Evolutionary conservation across 2,113 vertebrate genomes (phyloP).

Genomic region (Puffinus mauretanicus): DNA sequence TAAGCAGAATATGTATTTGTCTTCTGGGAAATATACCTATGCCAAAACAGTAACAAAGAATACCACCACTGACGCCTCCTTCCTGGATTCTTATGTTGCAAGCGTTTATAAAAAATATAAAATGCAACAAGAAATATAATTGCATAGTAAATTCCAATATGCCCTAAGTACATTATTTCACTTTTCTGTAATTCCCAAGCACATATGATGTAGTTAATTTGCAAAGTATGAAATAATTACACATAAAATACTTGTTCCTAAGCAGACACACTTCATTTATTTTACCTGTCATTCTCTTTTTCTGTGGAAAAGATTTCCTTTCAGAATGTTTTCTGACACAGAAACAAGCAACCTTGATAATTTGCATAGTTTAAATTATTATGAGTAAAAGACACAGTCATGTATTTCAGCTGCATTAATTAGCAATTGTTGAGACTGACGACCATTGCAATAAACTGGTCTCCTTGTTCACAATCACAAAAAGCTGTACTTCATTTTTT

Average conservation of each 20-base stretch:
- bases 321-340: neutral
- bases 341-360: neutral
- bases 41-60: neutral
- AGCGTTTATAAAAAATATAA: neutral
- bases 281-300: conserved; percentile 26
- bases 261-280: conserved; percentile 32
- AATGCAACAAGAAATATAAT: neutral
- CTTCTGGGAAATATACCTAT: neutral
- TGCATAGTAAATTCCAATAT: neutral
- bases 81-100: neutral
- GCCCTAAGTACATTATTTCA: neutral
- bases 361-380: neutral
- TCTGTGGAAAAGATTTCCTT: neutral
- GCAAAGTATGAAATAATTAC: conserved; percentile 34
- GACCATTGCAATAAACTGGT: neutral
- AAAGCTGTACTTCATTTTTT: neutral
- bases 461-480: neutral
- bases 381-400: neutral
- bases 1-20: neutral
- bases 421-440: neutral
- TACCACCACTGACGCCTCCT: neutral
- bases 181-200: conserved; percentile 14
- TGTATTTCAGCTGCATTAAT: neutral
- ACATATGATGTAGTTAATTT: conserved; percentile 25
- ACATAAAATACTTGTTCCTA: conserved; percentile 32